Evolutionary conservation across 2,113 vertebrate species (phyloP), one percentile per base, ranked within the genome.

Genomic region (Willisornis vidua): DNA sequence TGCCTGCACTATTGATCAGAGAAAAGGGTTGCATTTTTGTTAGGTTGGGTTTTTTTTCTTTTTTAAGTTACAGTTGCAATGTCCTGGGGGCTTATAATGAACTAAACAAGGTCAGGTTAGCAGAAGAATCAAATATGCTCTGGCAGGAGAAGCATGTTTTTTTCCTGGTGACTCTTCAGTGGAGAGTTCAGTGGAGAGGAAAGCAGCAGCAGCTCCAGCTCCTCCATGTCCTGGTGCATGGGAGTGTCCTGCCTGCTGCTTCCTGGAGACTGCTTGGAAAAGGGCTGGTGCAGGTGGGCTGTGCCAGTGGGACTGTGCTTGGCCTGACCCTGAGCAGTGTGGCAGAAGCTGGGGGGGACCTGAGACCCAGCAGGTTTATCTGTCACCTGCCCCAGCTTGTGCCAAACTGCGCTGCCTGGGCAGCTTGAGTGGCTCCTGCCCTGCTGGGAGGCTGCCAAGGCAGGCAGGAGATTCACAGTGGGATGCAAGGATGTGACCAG

Each of bases 1-100:
- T 96, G 90, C 94, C 84, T 87, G 73, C 73, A 72, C 93, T 95
- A 88, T 84, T 93, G 97, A 96, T 93, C 91, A 90, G 52, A 91
- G 94, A 82, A 91, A 76, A 82, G 23, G 61, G 41, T 90, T 55
- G 67, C 73, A 73, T 80, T 92, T 96, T 96, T 95, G 90, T 93
- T 94, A 63, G 86, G 46, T 43, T 63, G 10, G 10, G 81, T 89
- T 84, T 85, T 65, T 84, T 76, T 33, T 24, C 3, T 22, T 6
- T 94, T 90, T 92, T 82, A 95, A 95, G 94, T 95, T 95, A 68
- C 72, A 81, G 85, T 93, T 77, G 45, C 37, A 29, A 33, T 85
- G 80, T 94, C 85, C 91, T 74, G 52, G 90, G 81, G 94, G 85
- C 72, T 96, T 95, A 92, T 83, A 75, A 87, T 62, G 52, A 73